Evolutionary conservation across 2,113 vertebrate species (phyloP), one percentile per base, ranked within the genome.

Genomic region (Astatotilapia flaviijosephi): DNA sequence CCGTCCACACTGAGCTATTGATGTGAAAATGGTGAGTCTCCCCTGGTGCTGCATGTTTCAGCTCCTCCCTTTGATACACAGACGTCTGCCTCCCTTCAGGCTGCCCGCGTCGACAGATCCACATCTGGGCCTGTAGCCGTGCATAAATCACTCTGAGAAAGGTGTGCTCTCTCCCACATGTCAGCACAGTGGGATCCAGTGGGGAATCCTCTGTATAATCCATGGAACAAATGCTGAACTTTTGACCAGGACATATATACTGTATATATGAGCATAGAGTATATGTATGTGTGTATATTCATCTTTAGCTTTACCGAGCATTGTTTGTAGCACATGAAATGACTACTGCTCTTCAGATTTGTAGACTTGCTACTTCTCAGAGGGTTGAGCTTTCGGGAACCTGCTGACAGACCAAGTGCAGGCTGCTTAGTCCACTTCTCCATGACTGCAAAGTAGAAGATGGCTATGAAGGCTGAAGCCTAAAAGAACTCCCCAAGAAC

Each of bases 101-200:
- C 94, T 93, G 90, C 93, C 92, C 92, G 91, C 53, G 91, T 91
- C 85, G 92, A 93, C 92, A 94, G 93, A 93, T 93, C 93, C 92
- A 95, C 95, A 96, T 96, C 95, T 96, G 96, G 95, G 91, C 84
- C 91, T 86, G 92, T 88, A 94, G 89, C 91, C 83, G 33, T 94
- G 93, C 96, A 96, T 96, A 94, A 96, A 96, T 96, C 96, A 96
- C 92, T 88, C 77, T 40, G 60, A 88, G 89, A 90, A 87, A 94
- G 95, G 95, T 94, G 93, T 86, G 90, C 90, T 92, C 91, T 92
- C 93, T 93, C 92, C 91, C 89, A 89, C 80, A 93, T 94, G 93
- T 94, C 93, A 88, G 88, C 94, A 56, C 92, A 68, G 84, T 83
- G 62, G 81, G 88, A 88, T 87, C 73, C 89, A 90, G 88, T 49